Conservation (phyloP, 2,113 vertebrate genomes). For the Siphamia tubifer region DNA sequence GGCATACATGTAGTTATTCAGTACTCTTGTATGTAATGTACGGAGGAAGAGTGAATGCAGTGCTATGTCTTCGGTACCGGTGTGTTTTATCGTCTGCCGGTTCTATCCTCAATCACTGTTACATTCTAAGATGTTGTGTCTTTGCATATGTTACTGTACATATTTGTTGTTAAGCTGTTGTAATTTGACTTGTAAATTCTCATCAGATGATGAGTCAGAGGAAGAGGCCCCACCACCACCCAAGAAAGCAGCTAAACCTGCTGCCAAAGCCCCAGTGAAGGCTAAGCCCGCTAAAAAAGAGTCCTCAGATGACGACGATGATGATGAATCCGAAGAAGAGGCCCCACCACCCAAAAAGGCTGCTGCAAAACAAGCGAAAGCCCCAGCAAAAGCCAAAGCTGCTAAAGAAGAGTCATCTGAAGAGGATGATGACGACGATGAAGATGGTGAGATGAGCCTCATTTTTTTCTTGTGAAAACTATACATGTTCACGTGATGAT, state of each 20-base stretch:
- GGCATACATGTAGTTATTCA: constrained; percentile 53
- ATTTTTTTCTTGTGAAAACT: not conserved
- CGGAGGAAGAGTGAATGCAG: constrained; percentile 70
- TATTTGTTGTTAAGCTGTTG: not conserved
- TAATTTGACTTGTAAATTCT: not conserved
- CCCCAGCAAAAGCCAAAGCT: constrained; percentile 44
- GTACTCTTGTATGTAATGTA: constrained; percentile 68
- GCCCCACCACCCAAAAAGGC: constrained; percentile 74
- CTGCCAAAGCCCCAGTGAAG: constrained; percentile 55
- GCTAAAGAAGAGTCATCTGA: constrained; percentile 72
- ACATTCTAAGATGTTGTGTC: constrained; percentile 1
- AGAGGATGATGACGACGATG: constrained; percentile 75
- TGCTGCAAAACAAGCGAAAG: constrained; percentile 68
- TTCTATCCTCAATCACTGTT: constrained; percentile 77
- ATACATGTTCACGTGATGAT: constrained; percentile 76
- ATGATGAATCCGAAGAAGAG: constrained; percentile 83
- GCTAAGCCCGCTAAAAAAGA: constrained; percentile 55
- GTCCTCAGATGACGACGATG: constrained; percentile 76
- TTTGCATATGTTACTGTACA: not conserved
- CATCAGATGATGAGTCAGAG: constrained; percentile 73
- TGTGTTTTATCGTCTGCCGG: constrained; percentile 59
- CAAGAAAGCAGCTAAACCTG: constrained; percentile 70
- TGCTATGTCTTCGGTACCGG: constrained; percentile 78
- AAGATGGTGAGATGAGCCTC: constrained; percentile 76
- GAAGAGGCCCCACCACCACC: constrained; percentile 77